Evolutionary conservation across 2,888 invertebrate genomes (phyloP), one percentile per base, ranked within the genome.

Genomic region (Marronus borbonicus): DNA sequence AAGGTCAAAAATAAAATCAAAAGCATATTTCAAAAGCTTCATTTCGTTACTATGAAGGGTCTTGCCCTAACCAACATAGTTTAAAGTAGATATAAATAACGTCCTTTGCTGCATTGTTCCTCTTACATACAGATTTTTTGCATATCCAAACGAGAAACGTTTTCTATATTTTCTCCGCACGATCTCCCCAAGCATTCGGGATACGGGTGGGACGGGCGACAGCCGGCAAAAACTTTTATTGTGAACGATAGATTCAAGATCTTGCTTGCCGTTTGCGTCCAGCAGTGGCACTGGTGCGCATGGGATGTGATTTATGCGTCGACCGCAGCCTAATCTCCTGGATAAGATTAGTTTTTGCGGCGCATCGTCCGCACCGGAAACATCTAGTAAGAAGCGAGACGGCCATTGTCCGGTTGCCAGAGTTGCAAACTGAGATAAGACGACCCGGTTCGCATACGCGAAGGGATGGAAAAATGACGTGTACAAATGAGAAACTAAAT

Each of bases 271-370:
- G 50, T 44, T 12, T 44, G 44, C 70, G 70, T 55, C 70, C 55
- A 17, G 31, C 55, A 17, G 5, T 20, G 31, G 55, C 24, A 31
- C 10, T 36, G 24, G 52, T 50, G 55, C 66, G 78, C 66, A n/a
- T 52, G 75, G 77, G 62, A 68, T 74, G 76, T 81, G 81, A 81
- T 81, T 81, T 81, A 81, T 81, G 81, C 79, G 78, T 76, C 80
- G 81, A 79, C 70, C 81, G 76, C 79, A 77, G 80, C 82, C 81
- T 82, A 82, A 82, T 82, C 81, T 81, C 79, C 79, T 72, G 79
- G 81, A 81, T 80, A 80, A 82, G 82, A 82, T 82, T 82, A 81
- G 81, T 82, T 82, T 82, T 82, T 82, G 82, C 76, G 80, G 68
- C 66, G 68, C 79, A 75, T 68, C 78, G 68, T 58, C 74, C 69